Evolutionary conservation across 2,888 invertebrate species (phyloP), one percentile per base, ranked within the genome.

Genomic region (Poecilobothrus nobilitatus): DNA sequence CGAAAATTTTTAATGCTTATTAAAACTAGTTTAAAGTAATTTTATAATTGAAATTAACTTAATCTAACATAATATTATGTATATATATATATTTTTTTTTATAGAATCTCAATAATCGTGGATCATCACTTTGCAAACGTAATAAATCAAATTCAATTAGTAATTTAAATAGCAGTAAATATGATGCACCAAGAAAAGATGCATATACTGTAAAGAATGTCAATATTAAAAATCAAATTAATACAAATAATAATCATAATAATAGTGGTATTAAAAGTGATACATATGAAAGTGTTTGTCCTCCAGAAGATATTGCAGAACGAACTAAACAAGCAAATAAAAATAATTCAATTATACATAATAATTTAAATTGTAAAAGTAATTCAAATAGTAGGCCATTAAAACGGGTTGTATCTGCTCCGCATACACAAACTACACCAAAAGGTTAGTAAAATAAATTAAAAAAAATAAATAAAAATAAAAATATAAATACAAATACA

Each of bases 381-480:
- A 73, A 70, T 65, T 75, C 71, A 65, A 74, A 81, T 73, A 74
- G 73, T 69, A 78, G 84, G 68, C 74, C 83, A 53, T 76, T 86
- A 71, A 87, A 87, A 74, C 80, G 86, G 66, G 86, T 85, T 65
- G 84, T 84, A n/a, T 86, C 86, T 4, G 85, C 85, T 65, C 86
- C 86, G 3, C 82, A 80, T 18, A 82, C 83, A 73, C 80, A 82
- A 68, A 81, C 78, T 71, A 73, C 77, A 70, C 71, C 78, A 66
- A 74, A 80, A 68, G 80, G 81, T 81, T 76, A 76, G 76, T 74
- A 63, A 68, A 22, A 70, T 69, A 73, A 34, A 63, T 65, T 44
- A 69, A 61, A n/a, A 71, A 27, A 66, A 69, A 71, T 68, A 80
- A 79, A 68, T 78, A 78, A 20, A 68, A 66, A 68, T 20, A 34